Conservation (phyloP, 2,113 vertebrate species). For the Sciurus niger region DNA sequence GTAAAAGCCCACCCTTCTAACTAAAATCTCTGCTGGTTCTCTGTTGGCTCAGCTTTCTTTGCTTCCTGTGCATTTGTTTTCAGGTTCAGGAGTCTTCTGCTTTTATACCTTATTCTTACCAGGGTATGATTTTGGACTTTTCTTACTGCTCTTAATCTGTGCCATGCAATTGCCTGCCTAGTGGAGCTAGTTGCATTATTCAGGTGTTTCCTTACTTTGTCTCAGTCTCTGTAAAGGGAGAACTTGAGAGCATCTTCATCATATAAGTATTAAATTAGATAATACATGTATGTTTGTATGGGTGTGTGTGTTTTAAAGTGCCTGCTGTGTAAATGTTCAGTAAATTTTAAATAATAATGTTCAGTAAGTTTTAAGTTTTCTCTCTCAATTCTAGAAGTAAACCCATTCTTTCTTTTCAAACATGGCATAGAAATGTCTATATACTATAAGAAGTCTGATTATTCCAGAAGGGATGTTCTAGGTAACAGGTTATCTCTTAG, state of each 20-base stretch:
- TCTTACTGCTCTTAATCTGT: not conserved
- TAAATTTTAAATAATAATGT: not conserved
- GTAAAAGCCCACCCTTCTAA: not conserved
- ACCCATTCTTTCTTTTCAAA: not conserved
- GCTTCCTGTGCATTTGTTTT: not conserved
- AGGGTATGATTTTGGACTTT: conserved; percentile 5
- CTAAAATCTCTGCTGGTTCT: not conserved
- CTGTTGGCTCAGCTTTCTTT: not conserved
- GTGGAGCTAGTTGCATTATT: not conserved
- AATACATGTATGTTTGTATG: not conserved
- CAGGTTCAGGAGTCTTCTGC: not conserved
- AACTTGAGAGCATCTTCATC: not conserved
- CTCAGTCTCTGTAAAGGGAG: not conserved
- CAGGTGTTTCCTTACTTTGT: not conserved
- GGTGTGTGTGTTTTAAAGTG: not conserved
- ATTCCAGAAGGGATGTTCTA: not conserved
- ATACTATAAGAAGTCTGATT: not conserved
- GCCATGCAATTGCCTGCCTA: not conserved
- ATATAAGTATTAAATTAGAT: not conserved
- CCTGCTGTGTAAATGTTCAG: not conserved
- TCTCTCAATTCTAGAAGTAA: not conserved
- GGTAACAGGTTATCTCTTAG: not conserved
- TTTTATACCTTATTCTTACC: not conserved
- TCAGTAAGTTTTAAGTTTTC: not conserved
- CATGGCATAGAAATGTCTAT: not conserved